Percentiles rank a stretch among this genome's conserved stretches.
These are phyloP conservation scores for Aphelocoma californica DNA, from an alignment of 2,797 vertebrate species.

Conservation along the genomic window DNA sequence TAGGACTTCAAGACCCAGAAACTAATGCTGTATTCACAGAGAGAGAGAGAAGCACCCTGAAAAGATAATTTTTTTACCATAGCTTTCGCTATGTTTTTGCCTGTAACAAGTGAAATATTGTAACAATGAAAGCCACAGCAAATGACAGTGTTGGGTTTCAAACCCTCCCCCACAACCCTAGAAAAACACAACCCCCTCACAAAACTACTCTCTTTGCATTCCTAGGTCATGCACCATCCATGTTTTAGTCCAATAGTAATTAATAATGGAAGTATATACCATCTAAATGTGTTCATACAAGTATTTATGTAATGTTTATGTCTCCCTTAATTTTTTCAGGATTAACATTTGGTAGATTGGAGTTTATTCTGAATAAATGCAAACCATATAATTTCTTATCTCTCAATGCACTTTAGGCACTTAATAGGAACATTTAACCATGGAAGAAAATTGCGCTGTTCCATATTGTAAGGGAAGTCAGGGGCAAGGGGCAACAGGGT, in stretches of 20 bases:
- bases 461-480: neutral
- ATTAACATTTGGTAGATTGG: neutral
- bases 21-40: neutral
- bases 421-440: constrained; percentile 44
- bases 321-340: constrained; percentile 34
- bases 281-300: neutral
- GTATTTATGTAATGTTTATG: constrained; percentile 29
- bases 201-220: neutral
- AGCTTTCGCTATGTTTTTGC: neutral
- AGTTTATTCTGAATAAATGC: constrained; percentile 52
- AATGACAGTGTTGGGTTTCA: neutral
- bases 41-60: neutral
- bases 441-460: constrained; percentile 29
- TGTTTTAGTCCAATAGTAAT: neutral
- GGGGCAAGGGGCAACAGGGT: fast-evolving
- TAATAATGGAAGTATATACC: neutral
- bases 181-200: neutral
- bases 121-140: neutral
- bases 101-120: neutral
- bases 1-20: neutral
- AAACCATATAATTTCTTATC: constrained; percentile 43
- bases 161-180: neutral
- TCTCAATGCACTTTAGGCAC: constrained; percentile 13
- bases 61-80: neutral
- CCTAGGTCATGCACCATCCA: neutral